Percentiles rank a stretch among this genome's conserved stretches.
Evolutionary conservation across 2,888 invertebrate genomes (phyloP).

Genomic region (Clanis bilineata): DNA sequence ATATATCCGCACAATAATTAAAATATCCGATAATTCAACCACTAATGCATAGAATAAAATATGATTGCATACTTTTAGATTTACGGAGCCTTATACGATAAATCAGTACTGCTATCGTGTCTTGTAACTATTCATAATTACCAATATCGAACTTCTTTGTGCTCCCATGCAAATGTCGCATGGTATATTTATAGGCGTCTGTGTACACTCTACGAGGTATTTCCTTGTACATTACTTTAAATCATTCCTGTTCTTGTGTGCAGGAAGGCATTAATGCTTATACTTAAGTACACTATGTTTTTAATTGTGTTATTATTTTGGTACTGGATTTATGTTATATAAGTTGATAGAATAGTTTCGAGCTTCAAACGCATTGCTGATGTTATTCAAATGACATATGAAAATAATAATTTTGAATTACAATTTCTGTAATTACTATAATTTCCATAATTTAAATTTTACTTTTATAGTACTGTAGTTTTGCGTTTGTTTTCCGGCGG

Average conservation of each 20-base stretch:
- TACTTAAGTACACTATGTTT: no score
- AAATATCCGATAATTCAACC: background rate
- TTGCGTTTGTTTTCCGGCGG: no score
- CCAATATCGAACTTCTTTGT: slow-evolving; percentile 64
- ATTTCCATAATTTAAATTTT: no score
- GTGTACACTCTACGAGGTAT: slow-evolving; percentile 4
- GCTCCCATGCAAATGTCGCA: slow-evolving; percentile 57
- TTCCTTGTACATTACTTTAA: slow-evolving; percentile 11
- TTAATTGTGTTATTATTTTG: background rate
- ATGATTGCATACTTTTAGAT: slow-evolving; percentile 28
- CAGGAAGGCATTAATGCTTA: background rate
- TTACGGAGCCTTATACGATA: slow-evolving; percentile 52
- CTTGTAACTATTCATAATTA: slow-evolving; percentile 65
- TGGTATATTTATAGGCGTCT: slow-evolving; percentile 51
- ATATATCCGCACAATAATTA: background rate
- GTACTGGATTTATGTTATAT: no score
- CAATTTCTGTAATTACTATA: no score
- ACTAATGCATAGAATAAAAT: background rate
- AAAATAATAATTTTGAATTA: no score
- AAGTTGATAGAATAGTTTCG: no score
- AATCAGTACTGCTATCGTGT: slow-evolving; percentile 56
- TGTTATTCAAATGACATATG: no score
- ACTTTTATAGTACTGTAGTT: no score
- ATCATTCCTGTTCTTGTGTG: background rate
- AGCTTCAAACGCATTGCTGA: no score